phyloP scores from a whole-genome alignment of 2,113 vertebrate species.

The Copsychus sechellarum region DNA sequence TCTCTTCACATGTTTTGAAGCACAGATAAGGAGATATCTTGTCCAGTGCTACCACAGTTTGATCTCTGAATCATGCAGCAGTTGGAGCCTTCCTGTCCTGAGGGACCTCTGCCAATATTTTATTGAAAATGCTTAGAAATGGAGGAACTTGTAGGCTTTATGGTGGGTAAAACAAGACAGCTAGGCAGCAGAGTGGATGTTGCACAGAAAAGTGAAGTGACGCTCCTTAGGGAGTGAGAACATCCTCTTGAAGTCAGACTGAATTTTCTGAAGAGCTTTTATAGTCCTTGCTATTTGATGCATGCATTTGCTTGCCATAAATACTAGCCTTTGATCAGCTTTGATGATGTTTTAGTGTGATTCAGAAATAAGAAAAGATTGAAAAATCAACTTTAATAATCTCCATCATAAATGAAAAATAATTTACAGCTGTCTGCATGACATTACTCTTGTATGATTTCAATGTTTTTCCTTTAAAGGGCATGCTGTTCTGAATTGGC shows the following conservation, averaged over 20 bases:
- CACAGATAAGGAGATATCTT: background rate
- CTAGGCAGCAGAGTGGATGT: background rate
- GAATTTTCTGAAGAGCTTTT: background rate
- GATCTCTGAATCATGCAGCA: background rate
- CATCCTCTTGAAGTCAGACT: background rate
- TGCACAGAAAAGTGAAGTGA: background rate
- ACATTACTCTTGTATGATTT: background rate
- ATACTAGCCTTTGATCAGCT: background rate
- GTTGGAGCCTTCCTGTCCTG: background rate
- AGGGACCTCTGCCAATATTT: background rate
- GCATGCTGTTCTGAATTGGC: background rate
- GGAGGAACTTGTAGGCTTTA: background rate
- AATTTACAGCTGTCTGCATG: background rate
- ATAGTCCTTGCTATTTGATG: background rate
- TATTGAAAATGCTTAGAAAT: background rate
- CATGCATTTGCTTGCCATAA: background rate
- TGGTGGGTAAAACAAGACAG: background rate
- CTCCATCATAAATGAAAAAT: background rate
- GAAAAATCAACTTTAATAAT: background rate
- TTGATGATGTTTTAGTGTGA: background rate
- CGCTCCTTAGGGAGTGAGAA: background rate
- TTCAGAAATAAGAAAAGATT: background rate
- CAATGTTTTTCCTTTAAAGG: background rate
- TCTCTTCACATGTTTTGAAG: background rate
- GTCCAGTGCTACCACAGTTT: background rate